Base-by-base conservation (phyloP, 2,113 vertebrate species). In the Phasianus colchicus region DNA sequence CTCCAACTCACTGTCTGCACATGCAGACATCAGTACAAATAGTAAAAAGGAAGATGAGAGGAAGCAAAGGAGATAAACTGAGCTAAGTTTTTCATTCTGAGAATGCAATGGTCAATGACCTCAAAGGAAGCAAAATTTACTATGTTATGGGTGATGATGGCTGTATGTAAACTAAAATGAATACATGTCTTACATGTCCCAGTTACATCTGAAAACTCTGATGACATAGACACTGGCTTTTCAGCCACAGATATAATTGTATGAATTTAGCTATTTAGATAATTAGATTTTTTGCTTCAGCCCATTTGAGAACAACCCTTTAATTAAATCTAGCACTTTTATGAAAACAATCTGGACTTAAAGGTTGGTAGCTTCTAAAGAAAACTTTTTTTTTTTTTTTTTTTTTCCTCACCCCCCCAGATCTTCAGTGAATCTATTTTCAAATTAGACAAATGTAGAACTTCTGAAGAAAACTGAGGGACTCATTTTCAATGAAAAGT, bases 61-160 rank as follows among this genome's bases (percentile, higher is more conserved):
- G 13, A 38, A 88, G 8, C 1, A 73, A 82, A 84, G 67, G 13
- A 19, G 42, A 75, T 89, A 42, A 12, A 11, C 6, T 12, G 15
- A 83, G 3, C 1, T 30, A 66, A 74, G 17, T 15, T 60, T 24
- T 38, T 66, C 16, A 19, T 6, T 10, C 66, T 15, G 11, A 82
- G 5, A 78, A 4, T 36, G 1, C 1, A 17, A 43, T 12, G 52
- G 14, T 20, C 25, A 32, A 5, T 18, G 6, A 8, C 3, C 7
- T 58, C 11, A 27, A 7, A 64, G 10, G 2, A 1, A 13, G 64
- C 67, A 11, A 84, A 45, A 15, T 58, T 18, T 65, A 19, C 1
- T 80, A 8, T 1, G 63, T 1, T 50, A 0, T 16, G 8, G 3
- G 2, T 9, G 3, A 3, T 36, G 4, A 1, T 45, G 13, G 18